Base-by-base conservation (phyloP, 2,113 vertebrate species). In the Okapia johnstoni region DNA sequence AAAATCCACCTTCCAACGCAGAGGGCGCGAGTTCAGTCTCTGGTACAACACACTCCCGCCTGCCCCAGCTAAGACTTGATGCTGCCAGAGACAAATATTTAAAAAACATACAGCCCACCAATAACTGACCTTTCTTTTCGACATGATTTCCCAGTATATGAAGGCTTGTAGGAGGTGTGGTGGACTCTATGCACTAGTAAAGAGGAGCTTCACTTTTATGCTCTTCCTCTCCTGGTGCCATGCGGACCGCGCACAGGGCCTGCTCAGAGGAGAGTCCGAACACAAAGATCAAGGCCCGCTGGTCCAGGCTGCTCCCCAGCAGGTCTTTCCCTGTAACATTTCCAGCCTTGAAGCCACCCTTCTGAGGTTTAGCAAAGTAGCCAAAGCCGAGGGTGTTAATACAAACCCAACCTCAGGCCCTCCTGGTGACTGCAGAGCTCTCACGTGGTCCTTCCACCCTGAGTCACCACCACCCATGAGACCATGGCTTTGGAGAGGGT, bases 321-420 rank as follows among this genome's bases (percentile, higher is more conserved):
- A 93, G 95, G 94, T 85, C 96, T 77, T 43, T 46, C 66, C 80
- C 54, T 85, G 61, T 48, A 61, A 48, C n/a, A 10, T 23, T 92
- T 48, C 76, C 76, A 85, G 50, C 13, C 79, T 96, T 95, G 81
- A 96, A 85, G 61, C 81, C 92, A 66, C 66, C 77, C 92, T 70
- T 19, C 89, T 77, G 90, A 97, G 97, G 94, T 96, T 95, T 55
- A 36, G 73, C 52, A 19, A 52, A 63, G 92, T 46, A 79, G 95
- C 91, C 92, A 46, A 36, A 50, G 48, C 36, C 6, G 5, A 90
- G 94, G 92, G 66, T 92, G 88, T 97, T 85, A 90, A 95, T 48
- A 85, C 46, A 86, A 52, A 96, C 80, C 89, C 58, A 97, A 95
- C 96, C 95, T 94, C 92, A 95, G 79, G 26, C 36, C 26, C 76